Evolutionary conservation across 2,113 vertebrate species (phyloP), one percentile per base, ranked within the genome.

Genomic region (Periophthalmus modestus): DNA sequence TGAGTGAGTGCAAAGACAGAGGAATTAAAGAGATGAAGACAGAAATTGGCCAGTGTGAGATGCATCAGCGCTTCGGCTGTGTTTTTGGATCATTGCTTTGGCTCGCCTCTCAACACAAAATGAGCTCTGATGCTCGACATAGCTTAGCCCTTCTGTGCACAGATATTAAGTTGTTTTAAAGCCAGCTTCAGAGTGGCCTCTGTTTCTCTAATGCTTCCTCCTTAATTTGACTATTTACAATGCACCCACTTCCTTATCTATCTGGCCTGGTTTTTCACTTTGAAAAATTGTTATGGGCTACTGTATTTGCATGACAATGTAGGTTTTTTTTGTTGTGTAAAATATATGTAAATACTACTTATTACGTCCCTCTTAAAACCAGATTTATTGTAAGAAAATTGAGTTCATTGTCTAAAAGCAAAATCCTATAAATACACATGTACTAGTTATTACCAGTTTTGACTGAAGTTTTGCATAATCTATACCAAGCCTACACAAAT

Each of bases 41-140:
- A 33, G 71, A 82, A 83, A 82, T 83, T 85, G 82, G 79, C 75
- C 68, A 4, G 82, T 68, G 46, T 80, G 72, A 73, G 75, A 50
- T 18, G 5, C 83, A 77, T 85, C 74, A 72, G 79, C 73, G 80
- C 71, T 80, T 86, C 72, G 71, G 74, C 74, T 85, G 76, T 69
- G n/a, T 83, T 87, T 90, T 84, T 78, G 80, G 68, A 82, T 82
- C 83, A 79, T 78, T 34, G 69, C 80, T 78, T 80, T 85, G 87
- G 86, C 86, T 84, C 78, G 72, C 47, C 47, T 50, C 63, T 82
- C 78, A 68, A 78, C 66, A 77, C 74, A 71, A 83, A 89, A 81
- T 79, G 73, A 77, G 69, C 80, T 69, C 65, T 76, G 68, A 62
- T 57, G 69, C 79, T 71, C 73, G 23, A 82, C 83, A 63, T 55